These are phyloP conservation scores for Nothocercus julius DNA, from an alignment of 2,113 vertebrate genomes.

Conservation along the genomic window DNA sequence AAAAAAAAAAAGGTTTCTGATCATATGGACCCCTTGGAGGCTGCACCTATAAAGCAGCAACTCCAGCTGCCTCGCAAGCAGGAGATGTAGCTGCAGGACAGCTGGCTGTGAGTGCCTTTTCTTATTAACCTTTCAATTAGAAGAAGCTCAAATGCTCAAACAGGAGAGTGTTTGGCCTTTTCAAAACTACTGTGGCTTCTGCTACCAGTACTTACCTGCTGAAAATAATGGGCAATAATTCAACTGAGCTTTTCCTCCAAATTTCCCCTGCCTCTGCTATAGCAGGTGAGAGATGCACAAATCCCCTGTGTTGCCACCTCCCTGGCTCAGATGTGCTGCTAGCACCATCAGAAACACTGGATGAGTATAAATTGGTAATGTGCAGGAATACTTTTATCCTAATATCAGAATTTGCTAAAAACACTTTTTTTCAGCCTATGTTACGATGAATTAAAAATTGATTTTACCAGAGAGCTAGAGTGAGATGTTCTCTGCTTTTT, in stretches of 20 bases:
- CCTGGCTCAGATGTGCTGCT: not conserved
- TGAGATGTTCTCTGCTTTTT: slow-evolving; percentile 26
- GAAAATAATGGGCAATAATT: not conserved
- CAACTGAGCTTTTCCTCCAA: not conserved
- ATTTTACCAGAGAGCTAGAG: slow-evolving; percentile 3
- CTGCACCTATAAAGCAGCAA: not conserved
- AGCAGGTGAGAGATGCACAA: not conserved
- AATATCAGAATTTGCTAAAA: slow-evolving; percentile 14
- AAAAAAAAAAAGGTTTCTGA: not conserved
- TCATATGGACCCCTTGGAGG: not conserved
- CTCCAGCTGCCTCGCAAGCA: not conserved
- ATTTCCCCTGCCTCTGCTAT: not conserved
- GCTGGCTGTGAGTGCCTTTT: not conserved
- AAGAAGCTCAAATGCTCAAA: not conserved
- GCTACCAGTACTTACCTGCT: not conserved
- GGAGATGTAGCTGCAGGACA: not conserved
- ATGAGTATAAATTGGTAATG: not conserved
- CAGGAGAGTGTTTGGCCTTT: not conserved
- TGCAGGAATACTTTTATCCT: not conserved
- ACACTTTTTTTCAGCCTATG: not conserved
- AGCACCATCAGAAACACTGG: not conserved
- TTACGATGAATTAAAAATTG: slow-evolving; percentile 46
- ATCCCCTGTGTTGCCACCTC: not conserved
- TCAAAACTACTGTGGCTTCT: not conserved
- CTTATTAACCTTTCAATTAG: not conserved